Evolutionary conservation across 2,797 vertebrate genomes (phyloP).

Genomic region (Danio kyathit): DNA sequence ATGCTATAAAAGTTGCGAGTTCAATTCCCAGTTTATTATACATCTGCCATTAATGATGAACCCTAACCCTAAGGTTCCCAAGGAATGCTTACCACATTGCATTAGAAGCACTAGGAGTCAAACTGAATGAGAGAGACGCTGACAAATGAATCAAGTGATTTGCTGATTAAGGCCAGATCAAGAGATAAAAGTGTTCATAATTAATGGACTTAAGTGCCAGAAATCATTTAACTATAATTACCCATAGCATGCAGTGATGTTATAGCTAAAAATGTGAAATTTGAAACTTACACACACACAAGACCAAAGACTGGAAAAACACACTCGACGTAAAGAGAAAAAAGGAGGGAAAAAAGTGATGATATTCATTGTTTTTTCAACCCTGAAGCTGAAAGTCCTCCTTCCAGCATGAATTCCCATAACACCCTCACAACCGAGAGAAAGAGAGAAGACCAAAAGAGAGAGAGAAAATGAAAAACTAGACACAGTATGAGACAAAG

Average conservation of each 20-base stretch:
- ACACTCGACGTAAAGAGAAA: constrained; percentile 18
- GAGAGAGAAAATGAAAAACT: constrained; percentile 17
- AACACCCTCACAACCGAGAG: constrained; percentile 36
- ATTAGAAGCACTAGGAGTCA: neutral
- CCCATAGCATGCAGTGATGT: neutral
- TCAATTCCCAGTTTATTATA: constrained; percentile 9
- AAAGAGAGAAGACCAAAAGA: constrained; percentile 42
- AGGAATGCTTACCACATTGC: neutral
- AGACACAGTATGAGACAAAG: constrained; percentile 30
- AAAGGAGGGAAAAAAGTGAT: constrained; percentile 24
- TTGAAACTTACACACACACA: constrained; percentile 18
- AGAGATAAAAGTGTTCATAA: constrained; percentile 32
- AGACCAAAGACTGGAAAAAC: constrained; percentile 23
- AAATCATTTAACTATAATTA: constrained; percentile 4
- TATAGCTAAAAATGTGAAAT: neutral
- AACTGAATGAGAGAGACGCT: neutral
- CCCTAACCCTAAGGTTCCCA: neutral
- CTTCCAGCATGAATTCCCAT: constrained; percentile 49
- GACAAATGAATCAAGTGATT: constrained; percentile 22
- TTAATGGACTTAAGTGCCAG: constrained; percentile 24
- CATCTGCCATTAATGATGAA: constrained; percentile 5
- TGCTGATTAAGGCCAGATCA: constrained; percentile 18
- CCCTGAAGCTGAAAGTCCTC: constrained; percentile 48
- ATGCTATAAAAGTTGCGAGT: neutral
- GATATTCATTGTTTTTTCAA: constrained; percentile 54